Evolutionary conservation across 2,888 invertebrate genomes (phyloP), one percentile per base, ranked within the genome.

Genomic region (Agrochola circellaris): DNA sequence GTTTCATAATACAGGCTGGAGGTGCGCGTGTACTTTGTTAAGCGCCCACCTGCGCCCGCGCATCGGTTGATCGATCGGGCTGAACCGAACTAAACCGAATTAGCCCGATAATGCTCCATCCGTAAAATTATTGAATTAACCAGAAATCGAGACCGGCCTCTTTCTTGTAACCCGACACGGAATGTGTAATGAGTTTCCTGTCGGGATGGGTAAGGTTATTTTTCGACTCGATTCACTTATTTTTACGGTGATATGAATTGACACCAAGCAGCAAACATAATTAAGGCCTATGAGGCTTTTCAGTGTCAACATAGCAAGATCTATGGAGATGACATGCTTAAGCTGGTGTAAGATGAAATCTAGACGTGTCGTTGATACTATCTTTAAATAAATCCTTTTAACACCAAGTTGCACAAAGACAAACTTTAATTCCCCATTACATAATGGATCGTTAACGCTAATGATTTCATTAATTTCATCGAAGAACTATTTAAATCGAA

Each of bases 71-170:
- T 94, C 93, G 95, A 94, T 94, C 91, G 93, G 87, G 75, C 87
- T 89, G 88, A 89, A 82, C 91, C 90, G 89, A 94, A 93, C 87
- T 89, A 88, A 90, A 84, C 91, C 90, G 89, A 94, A 93, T 94
- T 93, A 94, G 91, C 89, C 90, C 89, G 92, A 93, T 95, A 94
- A 93, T 92, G 88, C 88, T 86, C 89, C 89, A 85, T 92, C 92
- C 90, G 89, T 89, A 89, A 91, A 93, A 95, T 95, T 94, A 94
- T 95, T 95, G 91, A 94, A 94, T 94, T 93, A 95, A 88, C 87
- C 92, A 89, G 91, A 93, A 93, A 91, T 91, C 88, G 91, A 90
- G 83, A 73, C 91, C 93, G 90, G 92, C 93, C 94, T 93, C 90
- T 94, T 94, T 94, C 94, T 93, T 93, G 95, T 94, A 93, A 90